Base-by-base conservation (phyloP, 1,140 invertebrate species). In the Steinernema feltiae region DNA sequence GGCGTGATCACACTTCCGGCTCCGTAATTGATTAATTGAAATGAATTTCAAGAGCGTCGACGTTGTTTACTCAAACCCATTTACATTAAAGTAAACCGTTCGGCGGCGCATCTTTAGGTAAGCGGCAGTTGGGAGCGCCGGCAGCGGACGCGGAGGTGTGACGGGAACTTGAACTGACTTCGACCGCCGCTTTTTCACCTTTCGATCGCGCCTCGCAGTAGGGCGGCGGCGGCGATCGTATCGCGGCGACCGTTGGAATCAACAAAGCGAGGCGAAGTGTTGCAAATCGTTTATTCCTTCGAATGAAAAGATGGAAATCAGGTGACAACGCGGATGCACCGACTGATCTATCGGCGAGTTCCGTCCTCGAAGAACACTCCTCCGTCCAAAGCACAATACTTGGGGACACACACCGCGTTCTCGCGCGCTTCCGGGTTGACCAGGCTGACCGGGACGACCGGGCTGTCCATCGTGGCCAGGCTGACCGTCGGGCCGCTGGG, bases 361-460 rank as follows among this genome's bases (percentile, higher is more conserved):
- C 81, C 81, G 32, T 82, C 81, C 31, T 83, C 81, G 75, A 82
- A 82, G 82, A 82, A 82, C 70, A 82, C 76, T 48, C 81, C 81
- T 32, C 81, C 81, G 78, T 82, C 81, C 30, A 82, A 69, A 71
- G 81, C 82, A 71, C 81, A 82, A 63, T 82, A 82, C 72, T 82
- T 82, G 30, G n/a, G 81, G 81, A 72, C 75, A 76, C 35, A 76
- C 70, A 72, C 75, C 75, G 30, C 69, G 48, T 71, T 76, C 75
- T 76, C 75, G 70, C 30, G 30, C 32, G 41, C 35, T 29, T 63
- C 75, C 75, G 18, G 46, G 29, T 24, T 46, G 32, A 31, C 75
- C 75, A 32, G 75, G 75, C 35, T 72, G 48, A 72, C 75, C 75
- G 31, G 75, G 75, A 53, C 48, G 27, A 41, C 72, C 72, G 1